A percentile compares a stretch with the other conserved stretches of the same genome.
Conservation (phyloP, 2,797 vertebrate genomes). For the Ctenopoma multispine region DNA sequence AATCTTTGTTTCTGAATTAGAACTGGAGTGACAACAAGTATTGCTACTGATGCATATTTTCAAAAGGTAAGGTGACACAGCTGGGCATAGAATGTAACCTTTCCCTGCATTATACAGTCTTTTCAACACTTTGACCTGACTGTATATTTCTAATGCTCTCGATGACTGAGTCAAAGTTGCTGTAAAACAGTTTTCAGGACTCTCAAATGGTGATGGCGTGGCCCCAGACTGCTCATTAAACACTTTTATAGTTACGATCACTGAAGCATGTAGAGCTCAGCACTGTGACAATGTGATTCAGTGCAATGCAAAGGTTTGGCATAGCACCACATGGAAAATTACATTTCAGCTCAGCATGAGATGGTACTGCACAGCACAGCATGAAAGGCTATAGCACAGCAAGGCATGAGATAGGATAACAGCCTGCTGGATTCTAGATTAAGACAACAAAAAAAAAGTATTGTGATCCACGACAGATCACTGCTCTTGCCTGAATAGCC, state of each 20-base stretch:
- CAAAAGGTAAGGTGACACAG: constrained; percentile 15
- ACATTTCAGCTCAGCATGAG: constrained; percentile 43
- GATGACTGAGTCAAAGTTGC: constrained; percentile 36
- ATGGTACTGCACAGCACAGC: constrained; percentile 10
- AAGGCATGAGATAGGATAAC: neutral
- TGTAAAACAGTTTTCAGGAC: constrained; percentile 52
- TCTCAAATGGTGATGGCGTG: constrained; percentile 43
- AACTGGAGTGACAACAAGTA: constrained; percentile 21
- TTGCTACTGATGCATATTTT: constrained; percentile 27
- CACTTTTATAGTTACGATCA: constrained; percentile 54
- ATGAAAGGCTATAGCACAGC: constrained; percentile 14
- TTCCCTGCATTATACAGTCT: constrained; percentile 5
- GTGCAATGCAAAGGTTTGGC: constrained; percentile 25
- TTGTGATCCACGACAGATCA: constrained; percentile 7
- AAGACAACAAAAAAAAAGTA: constrained; percentile 8
- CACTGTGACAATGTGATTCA: constrained; percentile 37
- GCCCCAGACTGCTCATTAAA: constrained; percentile 67
- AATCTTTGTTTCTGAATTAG: neutral
- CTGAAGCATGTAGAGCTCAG: constrained; percentile 39
- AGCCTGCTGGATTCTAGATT: constrained; percentile 29
- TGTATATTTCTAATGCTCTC: constrained; percentile 13
- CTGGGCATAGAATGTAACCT: neutral
- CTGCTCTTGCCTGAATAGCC: constrained; percentile 2
- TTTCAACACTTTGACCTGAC: constrained; percentile 21
- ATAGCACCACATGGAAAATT: constrained; percentile 25